A percentile compares a stretch with the other conserved stretches of the same genome.
Evolutionary conservation across 2,797 vertebrate species (phyloP).

Genomic region (Arrhamphus sclerolepis): DNA sequence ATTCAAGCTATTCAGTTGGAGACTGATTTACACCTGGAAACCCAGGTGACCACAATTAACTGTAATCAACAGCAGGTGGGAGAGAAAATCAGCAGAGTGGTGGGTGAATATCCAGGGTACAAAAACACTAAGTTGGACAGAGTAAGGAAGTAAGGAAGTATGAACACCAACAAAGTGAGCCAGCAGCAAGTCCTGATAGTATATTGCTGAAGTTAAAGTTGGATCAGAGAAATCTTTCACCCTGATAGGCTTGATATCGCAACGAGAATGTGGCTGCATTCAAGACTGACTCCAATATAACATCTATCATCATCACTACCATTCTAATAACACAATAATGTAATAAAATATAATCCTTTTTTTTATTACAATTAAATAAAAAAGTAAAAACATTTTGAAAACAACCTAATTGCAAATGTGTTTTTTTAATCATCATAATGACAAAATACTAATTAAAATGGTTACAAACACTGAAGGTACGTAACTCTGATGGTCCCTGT

Average conservation of each 20-base stretch:
- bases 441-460: not conserved
- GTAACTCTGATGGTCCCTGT: not conserved
- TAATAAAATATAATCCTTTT: not conserved
- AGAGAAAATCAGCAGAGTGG: conserved; percentile 6
- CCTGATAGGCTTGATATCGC: conserved; percentile 34
- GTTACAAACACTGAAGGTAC: not conserved
- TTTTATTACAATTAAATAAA: not conserved
- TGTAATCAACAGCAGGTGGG: conserved; percentile 35
- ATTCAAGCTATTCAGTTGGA: conserved; percentile 25
- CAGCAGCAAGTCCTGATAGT: conserved; percentile 19
- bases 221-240: conserved; percentile 52
- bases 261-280: conserved; percentile 39
- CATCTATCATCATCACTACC: conserved; percentile 15
- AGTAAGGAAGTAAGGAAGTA: conserved; percentile 6
- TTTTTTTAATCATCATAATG: conserved; percentile 3
- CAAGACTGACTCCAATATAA: conserved; percentile 41
- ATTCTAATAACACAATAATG: not conserved
- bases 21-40: conserved; percentile 33
- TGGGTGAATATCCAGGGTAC: conserved; percentile 8
- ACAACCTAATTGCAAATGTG: not conserved
- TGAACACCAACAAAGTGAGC: conserved; percentile 25
- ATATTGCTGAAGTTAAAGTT: conserved; percentile 14
- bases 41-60: conserved; percentile 44
- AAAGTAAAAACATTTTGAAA: not conserved
- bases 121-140: conserved; percentile 21